Evolutionary conservation across 2,888 invertebrate species (phyloP), one percentile per base, ranked within the genome.

Genomic region (Alviniconcha strummeri): DNA sequence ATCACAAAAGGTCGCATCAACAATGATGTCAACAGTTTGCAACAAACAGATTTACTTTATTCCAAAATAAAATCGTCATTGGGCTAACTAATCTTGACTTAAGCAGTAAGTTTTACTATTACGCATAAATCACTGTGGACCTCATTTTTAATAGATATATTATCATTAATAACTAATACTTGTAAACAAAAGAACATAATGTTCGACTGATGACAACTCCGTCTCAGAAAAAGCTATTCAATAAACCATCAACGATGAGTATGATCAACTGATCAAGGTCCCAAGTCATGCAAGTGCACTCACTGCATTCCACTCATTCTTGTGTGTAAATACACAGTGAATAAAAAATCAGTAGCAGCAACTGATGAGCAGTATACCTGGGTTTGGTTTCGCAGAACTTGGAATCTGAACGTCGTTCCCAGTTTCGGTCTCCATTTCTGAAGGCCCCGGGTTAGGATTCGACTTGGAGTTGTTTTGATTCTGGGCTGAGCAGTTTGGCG

Each of bases 381-480:
- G 4, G 36, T 81, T 11, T 57, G 57, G 8, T 81, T 81, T 57
- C 9, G 60, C 8, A 11, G 60, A 8, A 72, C 56, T 67, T 56
- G 57, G 11, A 4, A 5, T 72, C 19, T 36, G 54, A 13, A 17
- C 71, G 7, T 8, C 19, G 15, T 19, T 56, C 19, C 36, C 72
- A 9, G 19, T 57, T n/a, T 52, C 19, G 17, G n/a, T 67, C 17
- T 56, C 72, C 72, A 72, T 57, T 72, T 72, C n/a, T 71, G 74
- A 81, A 13, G 52, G 6, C 52, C 11, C 78, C 1, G 15, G 52
- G 19, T 78, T 57, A 13, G 55, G 52, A 52, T 19, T 4, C 13
- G 60, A 60, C 60, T 60, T 56, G 64, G 19, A 69, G 69, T 69
- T 60, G 52, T 64, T 80, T n/a, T 80, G 80, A 67, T 19, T 52